Percentiles rank a stretch among this genome's conserved stretches.
phyloP scores from a whole-genome alignment of 1,140 invertebrate species.

The Bemisia tabaci region DNA sequence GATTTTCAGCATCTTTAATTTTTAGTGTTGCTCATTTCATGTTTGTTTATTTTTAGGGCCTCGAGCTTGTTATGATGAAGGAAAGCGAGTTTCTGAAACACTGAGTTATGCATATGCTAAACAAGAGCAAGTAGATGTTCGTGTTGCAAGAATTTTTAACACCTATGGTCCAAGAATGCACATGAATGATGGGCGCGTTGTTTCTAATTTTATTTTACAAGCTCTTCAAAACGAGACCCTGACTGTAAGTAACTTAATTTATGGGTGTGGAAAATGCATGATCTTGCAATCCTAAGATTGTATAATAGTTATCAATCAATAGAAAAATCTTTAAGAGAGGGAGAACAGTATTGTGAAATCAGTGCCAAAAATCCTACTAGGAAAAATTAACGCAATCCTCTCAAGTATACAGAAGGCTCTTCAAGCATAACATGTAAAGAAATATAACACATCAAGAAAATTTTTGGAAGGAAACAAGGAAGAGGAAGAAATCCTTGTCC shows the following conservation, averaged over 20 bases:
- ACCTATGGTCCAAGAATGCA: slow-evolving; percentile 99
- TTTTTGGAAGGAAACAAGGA: no score
- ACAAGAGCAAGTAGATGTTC: slow-evolving; percentile 86
- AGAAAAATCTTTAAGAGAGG: no score
- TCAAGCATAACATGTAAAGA: no score
- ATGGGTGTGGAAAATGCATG: background rate
- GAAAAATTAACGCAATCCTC: no score
- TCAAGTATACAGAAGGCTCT: no score
- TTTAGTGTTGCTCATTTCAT: no score
- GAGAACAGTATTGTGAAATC: background rate
- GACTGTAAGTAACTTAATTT: slow-evolving; percentile 49
- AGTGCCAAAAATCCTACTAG: slow-evolving; percentile 3
- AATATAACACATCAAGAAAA: no score
- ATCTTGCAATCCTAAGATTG: slow-evolving; percentile 9
- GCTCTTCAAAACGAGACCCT: slow-evolving; percentile 88
- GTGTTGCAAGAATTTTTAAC: slow-evolving; percentile 97
- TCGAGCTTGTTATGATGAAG: slow-evolving; percentile 97
- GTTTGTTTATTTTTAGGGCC: no score
- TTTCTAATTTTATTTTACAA: slow-evolving; percentile 97
- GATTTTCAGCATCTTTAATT: no score
- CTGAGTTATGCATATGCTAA: slow-evolving; percentile 94
- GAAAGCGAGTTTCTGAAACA: slow-evolving; percentile 93
- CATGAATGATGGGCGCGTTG: slow-evolving; percentile 95
- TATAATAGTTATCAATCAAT: slow-evolving; percentile 3
- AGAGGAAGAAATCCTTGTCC: no score